A percentile compares a stretch with the other conserved stretches of the same genome.
Conservation (phyloP, 2,797 vertebrate genomes). For the Malurus splendens region DNA sequence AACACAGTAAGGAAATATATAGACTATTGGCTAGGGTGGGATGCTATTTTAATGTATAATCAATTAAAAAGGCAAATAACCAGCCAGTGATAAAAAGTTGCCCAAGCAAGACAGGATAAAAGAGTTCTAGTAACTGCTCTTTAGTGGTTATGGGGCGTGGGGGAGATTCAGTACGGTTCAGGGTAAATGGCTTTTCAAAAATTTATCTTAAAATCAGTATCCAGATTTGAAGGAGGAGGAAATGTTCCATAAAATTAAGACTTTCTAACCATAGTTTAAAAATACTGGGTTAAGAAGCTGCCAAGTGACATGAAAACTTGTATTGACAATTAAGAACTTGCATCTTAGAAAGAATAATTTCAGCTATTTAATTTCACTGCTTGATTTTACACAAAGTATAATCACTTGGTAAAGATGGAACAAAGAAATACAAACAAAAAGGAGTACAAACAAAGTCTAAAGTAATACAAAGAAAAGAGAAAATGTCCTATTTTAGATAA, state of each 20-base stretch:
- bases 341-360: not conserved
- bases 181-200: not conserved
- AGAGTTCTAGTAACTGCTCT: not conserved
- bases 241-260: not conserved
- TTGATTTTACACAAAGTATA: not conserved
- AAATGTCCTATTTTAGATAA: not conserved
- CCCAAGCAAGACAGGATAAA: not conserved
- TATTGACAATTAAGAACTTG: not conserved
- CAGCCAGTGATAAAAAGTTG: not conserved
- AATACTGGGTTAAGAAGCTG: not conserved
- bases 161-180: not conserved
- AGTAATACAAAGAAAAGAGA: not conserved
- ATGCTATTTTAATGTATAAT: not conserved
- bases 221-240: not conserved
- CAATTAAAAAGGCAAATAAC: not conserved
- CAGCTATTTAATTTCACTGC: not conserved
- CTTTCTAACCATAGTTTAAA: not conserved
- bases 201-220: not conserved
- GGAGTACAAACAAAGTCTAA: not conserved
- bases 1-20: not conserved
- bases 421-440: not conserved
- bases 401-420: not conserved
- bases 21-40: not conserved
- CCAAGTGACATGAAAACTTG: not conserved
- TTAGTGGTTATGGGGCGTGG: fast-evolving